phyloP scores from a whole-genome alignment of 2,797 vertebrate species.

The Garrulus glandarius region DNA sequence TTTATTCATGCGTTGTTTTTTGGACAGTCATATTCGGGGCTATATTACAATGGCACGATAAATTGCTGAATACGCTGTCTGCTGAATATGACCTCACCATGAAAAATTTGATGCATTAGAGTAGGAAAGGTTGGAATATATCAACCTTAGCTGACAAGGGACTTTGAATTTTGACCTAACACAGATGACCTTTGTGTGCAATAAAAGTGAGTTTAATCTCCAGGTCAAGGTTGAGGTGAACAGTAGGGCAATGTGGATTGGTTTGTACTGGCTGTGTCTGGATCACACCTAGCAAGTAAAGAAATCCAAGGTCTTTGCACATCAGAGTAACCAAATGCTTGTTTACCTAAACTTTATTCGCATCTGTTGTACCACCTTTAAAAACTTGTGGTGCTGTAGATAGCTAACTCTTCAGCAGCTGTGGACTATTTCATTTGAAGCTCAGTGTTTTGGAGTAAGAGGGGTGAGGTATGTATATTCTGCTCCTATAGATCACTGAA shows the following conservation, averaged over 20 bases:
- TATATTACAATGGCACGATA: conserved; percentile 73
- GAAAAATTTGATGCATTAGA: conserved; percentile 81
- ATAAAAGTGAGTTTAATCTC: conserved; percentile 82
- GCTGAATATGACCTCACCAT: conserved; percentile 80
- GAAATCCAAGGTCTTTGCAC: conserved; percentile 31
- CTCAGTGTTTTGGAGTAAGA: conserved; percentile 27
- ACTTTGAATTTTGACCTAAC: conserved; percentile 82
- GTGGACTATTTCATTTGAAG: conserved; percentile 23
- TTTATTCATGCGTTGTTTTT: conserved; percentile 75
- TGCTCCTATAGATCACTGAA: conserved; percentile 28
- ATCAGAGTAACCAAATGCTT: conserved; percentile 45
- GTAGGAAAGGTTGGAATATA: conserved; percentile 81
- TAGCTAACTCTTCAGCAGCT: conserved; percentile 11
- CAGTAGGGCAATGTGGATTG: conserved; percentile 32
- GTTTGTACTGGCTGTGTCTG: conserved; percentile 33
- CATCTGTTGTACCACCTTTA: background rate
- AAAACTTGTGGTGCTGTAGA: background rate
- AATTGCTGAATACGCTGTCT: conserved; percentile 80
- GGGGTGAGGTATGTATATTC: background rate
- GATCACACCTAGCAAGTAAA: conserved; percentile 44
- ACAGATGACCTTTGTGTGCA: conserved; percentile 77
- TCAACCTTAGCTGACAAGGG: conserved; percentile 81
- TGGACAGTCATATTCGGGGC: conserved; percentile 70
- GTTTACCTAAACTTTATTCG: conserved; percentile 35
- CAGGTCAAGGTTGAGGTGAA: conserved; percentile 79